Base-by-base conservation (phyloP, 2,888 invertebrate species). In the Phortica magna region DNA sequence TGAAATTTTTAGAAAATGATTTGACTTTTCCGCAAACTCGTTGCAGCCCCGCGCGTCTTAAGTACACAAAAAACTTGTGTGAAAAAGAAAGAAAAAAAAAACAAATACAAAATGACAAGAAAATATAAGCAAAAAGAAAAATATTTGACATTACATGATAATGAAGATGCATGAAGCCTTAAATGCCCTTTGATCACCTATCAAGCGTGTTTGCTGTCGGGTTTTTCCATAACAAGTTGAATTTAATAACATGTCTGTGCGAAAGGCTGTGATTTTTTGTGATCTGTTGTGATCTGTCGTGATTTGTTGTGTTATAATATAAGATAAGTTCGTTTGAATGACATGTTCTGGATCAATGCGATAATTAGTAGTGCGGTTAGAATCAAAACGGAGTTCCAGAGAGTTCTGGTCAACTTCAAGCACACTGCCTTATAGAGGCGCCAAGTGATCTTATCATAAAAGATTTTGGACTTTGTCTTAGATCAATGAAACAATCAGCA, bases 1-100 rank as follows among this genome's bases (percentile, higher is more conserved):
- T 87, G 84, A 84, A 88, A 84, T 87, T 87, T 87, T 48, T 80
- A 85, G 85, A 85, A 76, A 87, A 81, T 76, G 68, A 64, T 73
- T 55, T 75, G 31, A 75, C 68, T 78, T 75, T 71, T 43, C 39
- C 68, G 1, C 31, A 31, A 2, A 31, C 31, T 31, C 31, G 31
- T 4, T 1, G 31, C 31, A 2, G 31, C 31, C 31, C 31, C 31
- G 31, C 31, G 31, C 19, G 65, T n/a, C 7, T 12, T 6, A 48
- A 7, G 17, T n/a, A 31, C 17, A 71, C n/a, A 71, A 55, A 53
- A 71, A 31, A 31, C 19, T 22, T 31, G 43, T 55, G 14, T 14
- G 9, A 71, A n/a, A 31, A 71, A 55, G 17, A 70, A 70, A 3
- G 39, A 1, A 55, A 43, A 70, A 70, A 3, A 65, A 1, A 41